Conservation (phyloP, 2,797 vertebrate genomes). For the Malacoctenus gilli region DNA sequence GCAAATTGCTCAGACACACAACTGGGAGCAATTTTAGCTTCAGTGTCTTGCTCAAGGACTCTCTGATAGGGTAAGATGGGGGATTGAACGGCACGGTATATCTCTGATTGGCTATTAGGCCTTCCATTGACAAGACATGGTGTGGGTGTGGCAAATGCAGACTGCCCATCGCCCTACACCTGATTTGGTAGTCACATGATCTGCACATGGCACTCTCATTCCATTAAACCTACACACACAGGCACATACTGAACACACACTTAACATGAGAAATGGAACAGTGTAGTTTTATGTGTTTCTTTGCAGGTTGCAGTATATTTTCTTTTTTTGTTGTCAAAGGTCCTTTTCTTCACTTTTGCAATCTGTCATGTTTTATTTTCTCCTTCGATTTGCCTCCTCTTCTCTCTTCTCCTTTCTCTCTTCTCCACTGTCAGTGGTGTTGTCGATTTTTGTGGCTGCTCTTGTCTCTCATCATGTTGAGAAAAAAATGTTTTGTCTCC, state of each 20-base stretch:
- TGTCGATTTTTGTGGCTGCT: constrained; percentile 59
- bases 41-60: too few species aligned
- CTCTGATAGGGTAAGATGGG: too few species aligned
- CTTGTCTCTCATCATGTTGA: constrained; percentile 70
- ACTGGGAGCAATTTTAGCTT: too few species aligned
- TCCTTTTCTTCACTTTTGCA: constrained; percentile 33
- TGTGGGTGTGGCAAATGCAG: constrained; percentile 70
- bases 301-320: constrained; percentile 3
- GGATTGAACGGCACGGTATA: too few species aligned
- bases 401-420: neutral
- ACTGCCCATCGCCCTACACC: constrained; percentile 62
- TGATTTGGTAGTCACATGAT: constrained; percentile 74
- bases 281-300: constrained; percentile 21
- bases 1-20: too few species aligned
- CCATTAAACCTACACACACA: constrained; percentile 35
- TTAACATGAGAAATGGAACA: constrained; percentile 11
- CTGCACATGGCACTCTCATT: constrained; percentile 54
- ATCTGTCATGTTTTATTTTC: constrained; percentile 17
- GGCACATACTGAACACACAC: constrained; percentile 34
- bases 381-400: constrained; percentile 1
- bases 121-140: constrained; percentile 72
- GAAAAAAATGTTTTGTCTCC: constrained; percentile 68
- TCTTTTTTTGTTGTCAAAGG: constrained; percentile 25
- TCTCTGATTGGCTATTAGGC: constrained; percentile 58
- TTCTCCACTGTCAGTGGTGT: constrained; percentile 9